Evolutionary conservation across 2,888 invertebrate genomes (phyloP).

Genomic region (Pemphredon lugubris): DNA sequence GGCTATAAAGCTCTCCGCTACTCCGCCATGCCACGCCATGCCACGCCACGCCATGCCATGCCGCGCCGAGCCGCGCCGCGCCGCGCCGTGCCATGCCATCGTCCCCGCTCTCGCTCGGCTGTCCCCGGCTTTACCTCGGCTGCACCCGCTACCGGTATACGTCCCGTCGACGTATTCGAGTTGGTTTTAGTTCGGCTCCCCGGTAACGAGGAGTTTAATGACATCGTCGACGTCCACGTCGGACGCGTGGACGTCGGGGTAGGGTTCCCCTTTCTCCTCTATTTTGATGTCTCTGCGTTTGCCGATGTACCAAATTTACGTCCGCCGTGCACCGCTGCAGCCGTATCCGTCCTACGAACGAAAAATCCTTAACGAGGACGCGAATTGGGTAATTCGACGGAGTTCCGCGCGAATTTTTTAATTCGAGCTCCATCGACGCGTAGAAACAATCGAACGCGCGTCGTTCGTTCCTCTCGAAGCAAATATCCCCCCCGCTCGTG

Average conservation of each 20-base stretch:
- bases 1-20: conserved; percentile 59
- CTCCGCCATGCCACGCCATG: too few relatives aligned
- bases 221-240: conserved; percentile 77
- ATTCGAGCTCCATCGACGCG: too few relatives aligned
- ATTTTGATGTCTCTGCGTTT: conserved; percentile 53
- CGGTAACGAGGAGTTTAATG: conserved; percentile 80
- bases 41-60: too few relatives aligned
- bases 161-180: conserved; percentile 42
- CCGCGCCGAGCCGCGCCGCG: too few relatives aligned
- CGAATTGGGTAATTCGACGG: too few relatives aligned
- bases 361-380: too few relatives aligned
- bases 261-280: conserved; percentile 47
- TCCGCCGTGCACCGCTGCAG: not conserved
- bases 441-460: too few relatives aligned
- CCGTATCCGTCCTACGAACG: too few relatives aligned
- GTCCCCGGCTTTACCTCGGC: conserved; percentile 32
- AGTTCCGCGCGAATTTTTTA: too few relatives aligned
- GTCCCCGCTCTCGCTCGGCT: conserved; percentile 40
- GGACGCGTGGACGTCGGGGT: conserved; percentile 69
- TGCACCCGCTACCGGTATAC: conserved; percentile 38
- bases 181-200: conserved; percentile 60
- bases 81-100: conserved; percentile 17
- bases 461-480: too few relatives aligned
- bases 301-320: conserved; percentile 29
- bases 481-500: too few relatives aligned